phyloP scores from a whole-genome alignment of 2,888 invertebrate genomes.

The Arenicola marina region DNA sequence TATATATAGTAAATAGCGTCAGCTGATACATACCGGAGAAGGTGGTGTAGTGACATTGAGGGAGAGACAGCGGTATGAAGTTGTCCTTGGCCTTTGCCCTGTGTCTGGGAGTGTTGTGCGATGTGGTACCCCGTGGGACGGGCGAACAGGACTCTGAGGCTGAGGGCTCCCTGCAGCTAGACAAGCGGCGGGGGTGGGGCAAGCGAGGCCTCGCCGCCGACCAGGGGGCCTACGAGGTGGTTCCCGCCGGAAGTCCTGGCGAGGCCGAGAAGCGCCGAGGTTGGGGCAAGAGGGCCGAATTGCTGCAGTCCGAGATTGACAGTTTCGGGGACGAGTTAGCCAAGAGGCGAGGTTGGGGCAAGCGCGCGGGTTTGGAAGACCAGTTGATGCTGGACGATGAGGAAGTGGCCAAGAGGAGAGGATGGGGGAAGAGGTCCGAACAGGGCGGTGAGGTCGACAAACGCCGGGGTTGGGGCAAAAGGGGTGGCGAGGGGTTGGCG shows the following conservation, averaged over 20 bases:
- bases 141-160: too few relatives aligned
- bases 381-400: constrained; percentile 1
- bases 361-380: neutral
- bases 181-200: constrained; percentile 23
- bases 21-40: too few relatives aligned
- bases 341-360: constrained; percentile 17
- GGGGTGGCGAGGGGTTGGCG: constrained; percentile 8
- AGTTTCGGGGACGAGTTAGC: neutral
- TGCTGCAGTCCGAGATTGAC: too few relatives aligned
- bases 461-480: constrained; percentile 17
- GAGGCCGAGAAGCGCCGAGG: constrained; percentile 16
- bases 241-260: too few relatives aligned
- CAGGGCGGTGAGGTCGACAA: constrained; percentile 6
- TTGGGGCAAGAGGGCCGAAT: constrained; percentile 16
- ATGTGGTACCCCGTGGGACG: too few relatives aligned
- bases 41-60: too few relatives aligned
- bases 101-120: too few relatives aligned
- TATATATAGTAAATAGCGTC: too few relatives aligned
- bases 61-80: too few relatives aligned
- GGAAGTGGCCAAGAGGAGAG: constrained; percentile 9
- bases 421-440: constrained; percentile 18
- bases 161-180: too few relatives aligned
- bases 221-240: too few relatives aligned
- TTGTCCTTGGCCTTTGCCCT: too few relatives aligned
- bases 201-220: constrained; percentile 6